These are phyloP conservation scores for Galerucella nymphaeae DNA, from an alignment of 2,888 invertebrate species.

Conservation along the genomic window DNA sequence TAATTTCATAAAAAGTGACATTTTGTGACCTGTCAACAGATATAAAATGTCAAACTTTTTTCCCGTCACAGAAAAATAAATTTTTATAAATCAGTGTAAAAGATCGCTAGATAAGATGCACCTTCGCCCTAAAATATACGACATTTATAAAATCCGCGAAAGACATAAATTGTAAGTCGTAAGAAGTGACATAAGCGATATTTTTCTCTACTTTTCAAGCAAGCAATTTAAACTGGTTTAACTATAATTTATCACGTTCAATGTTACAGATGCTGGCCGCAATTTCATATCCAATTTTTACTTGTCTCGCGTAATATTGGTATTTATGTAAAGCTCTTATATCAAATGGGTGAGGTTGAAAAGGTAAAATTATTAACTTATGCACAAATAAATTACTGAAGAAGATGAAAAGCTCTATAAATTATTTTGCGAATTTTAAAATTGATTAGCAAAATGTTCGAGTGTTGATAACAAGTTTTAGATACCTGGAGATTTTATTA, in stretches of 20 bases:
- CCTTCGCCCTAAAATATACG: neutral
- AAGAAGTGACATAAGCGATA: conserved; percentile 5
- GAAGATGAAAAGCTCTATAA: too few relatives aligned
- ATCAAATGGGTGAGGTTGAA: neutral
- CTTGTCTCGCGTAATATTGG: neutral
- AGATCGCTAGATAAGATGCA: neutral
- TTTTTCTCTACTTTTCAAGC: conserved; percentile 4
- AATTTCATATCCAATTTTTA: neutral
- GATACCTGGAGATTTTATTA: too few relatives aligned
- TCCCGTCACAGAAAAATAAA: too few relatives aligned
- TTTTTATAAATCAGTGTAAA: neutral
- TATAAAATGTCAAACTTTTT: too few relatives aligned
- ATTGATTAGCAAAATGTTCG: too few relatives aligned
- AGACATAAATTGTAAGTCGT: neutral
- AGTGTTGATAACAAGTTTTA: too few relatives aligned
- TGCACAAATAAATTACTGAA: too few relatives aligned
- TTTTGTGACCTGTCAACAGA: too few relatives aligned
- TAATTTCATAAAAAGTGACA: too few relatives aligned
- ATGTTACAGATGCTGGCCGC: neutral
- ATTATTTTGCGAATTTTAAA: too few relatives aligned
- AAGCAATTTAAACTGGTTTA: conserved; percentile 6
- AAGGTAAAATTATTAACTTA: neutral
- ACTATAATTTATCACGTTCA: neutral
- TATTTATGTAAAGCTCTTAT: neutral
- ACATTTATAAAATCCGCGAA: conserved; percentile 6